phyloP scores from a whole-genome alignment of 1,140 invertebrate genomes.

The Rhagoletis zephyria region DNA sequence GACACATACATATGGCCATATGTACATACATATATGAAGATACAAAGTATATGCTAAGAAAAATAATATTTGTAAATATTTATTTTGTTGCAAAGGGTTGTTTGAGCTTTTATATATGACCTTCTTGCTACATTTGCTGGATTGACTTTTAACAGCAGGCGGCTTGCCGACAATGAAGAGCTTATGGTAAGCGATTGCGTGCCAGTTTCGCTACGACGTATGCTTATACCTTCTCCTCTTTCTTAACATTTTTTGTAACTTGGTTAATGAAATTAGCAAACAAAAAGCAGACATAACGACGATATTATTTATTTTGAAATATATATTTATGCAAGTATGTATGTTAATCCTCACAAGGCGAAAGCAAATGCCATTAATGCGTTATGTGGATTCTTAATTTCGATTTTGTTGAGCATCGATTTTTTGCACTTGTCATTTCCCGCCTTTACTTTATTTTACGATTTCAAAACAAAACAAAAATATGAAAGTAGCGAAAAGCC shows the following conservation, averaged over 20 bases:
- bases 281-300: neutral
- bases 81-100: conserved; percentile 25
- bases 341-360: neutral
- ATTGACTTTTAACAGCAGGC: conserved; percentile 9
- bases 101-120: conserved; percentile 1
- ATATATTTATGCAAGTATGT: neutral
- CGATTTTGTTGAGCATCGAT: conserved; percentile 7
- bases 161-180: neutral
- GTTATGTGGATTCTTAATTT: conserved; percentile 25
- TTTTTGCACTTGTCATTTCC: neutral
- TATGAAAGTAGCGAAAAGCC: neutral
- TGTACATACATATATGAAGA: neutral
- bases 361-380: conserved; percentile 6
- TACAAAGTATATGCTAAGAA: neutral
- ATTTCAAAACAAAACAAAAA: conserved; percentile 11
- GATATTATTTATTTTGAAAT: neutral
- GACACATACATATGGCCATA: neutral
- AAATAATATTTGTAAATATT: neutral
- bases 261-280: conserved; percentile 31
- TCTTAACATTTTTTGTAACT: neutral
- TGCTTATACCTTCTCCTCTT: neutral
- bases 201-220: neutral
- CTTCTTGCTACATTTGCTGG: conserved; percentile 25
- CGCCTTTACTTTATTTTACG: neutral
- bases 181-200: neutral